Percentiles rank a stretch among this genome's conserved stretches.
These are phyloP conservation scores for Poliocrania exsul DNA, from an alignment of 2,797 vertebrate species.

Conservation along the genomic window DNA sequence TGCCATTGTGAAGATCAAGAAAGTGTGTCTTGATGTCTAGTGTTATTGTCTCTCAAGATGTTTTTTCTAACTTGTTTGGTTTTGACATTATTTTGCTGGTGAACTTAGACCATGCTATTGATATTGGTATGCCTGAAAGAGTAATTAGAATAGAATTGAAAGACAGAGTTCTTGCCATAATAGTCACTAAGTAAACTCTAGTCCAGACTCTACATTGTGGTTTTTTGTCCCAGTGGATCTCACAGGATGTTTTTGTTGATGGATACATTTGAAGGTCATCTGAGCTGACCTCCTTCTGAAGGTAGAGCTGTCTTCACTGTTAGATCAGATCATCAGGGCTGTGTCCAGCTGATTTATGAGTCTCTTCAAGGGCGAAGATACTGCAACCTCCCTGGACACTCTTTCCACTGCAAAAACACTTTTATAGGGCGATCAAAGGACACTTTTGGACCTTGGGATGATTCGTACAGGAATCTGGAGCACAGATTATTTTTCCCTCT, in stretches of 20 bases:
- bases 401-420: neutral
- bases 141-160: neutral
- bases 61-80: neutral
- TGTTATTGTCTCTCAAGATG: neutral
- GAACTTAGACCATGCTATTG: neutral
- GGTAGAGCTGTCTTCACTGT: neutral
- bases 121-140: neutral
- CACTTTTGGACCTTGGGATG: neutral
- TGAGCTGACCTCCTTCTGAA: neutral
- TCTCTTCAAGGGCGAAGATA: neutral
- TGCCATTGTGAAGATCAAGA: neutral
- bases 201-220: neutral
- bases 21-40: neutral
- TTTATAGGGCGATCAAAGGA: neutral
- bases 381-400: neutral
- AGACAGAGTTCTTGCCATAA: neutral
- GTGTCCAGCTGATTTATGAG: neutral
- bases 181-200: neutral
- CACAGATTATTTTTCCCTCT: neutral
- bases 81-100: neutral
- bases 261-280: neutral
- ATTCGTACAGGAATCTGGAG: neutral
- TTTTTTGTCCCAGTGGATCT: neutral
- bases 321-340: neutral
- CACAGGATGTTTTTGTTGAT: neutral